Evolutionary conservation across 2,797 vertebrate genomes (phyloP).

Genomic region (Poliocrania exsul): DNA sequence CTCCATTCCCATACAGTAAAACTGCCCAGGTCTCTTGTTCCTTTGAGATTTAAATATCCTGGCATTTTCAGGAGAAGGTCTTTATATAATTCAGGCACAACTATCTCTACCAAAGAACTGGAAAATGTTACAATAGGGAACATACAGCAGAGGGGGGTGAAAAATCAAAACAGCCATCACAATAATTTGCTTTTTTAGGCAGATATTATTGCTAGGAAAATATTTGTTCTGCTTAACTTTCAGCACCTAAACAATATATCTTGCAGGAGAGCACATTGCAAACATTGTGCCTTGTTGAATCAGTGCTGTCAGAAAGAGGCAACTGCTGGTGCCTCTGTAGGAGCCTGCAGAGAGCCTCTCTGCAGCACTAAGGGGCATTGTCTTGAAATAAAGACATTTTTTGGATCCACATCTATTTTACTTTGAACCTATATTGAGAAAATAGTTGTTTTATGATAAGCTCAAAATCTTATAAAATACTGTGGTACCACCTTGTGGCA

Average conservation of each 20-base stretch:
- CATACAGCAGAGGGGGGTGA: neutral
- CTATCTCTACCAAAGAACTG: neutral
- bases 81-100: neutral
- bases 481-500: slow-evolving; percentile 69
- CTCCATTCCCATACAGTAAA: neutral
- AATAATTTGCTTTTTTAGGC: neutral
- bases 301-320: neutral
- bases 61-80: neutral
- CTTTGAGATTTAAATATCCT: neutral
- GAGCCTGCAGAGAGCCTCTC: neutral
- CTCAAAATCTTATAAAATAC: neutral
- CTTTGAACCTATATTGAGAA: neutral
- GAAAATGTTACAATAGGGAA: neutral
- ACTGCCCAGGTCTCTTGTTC: neutral
- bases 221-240: neutral
- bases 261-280: neutral
- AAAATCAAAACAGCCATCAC: neutral
- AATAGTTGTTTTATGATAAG: neutral
- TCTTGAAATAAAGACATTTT: neutral
- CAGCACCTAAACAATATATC: neutral
- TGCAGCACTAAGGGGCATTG: neutral
- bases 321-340: neutral
- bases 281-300: fast-evolving
- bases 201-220: neutral
- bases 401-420: neutral